Conservation (phyloP, 2,888 invertebrate genomes). For the Vanessa cardui region DNA sequence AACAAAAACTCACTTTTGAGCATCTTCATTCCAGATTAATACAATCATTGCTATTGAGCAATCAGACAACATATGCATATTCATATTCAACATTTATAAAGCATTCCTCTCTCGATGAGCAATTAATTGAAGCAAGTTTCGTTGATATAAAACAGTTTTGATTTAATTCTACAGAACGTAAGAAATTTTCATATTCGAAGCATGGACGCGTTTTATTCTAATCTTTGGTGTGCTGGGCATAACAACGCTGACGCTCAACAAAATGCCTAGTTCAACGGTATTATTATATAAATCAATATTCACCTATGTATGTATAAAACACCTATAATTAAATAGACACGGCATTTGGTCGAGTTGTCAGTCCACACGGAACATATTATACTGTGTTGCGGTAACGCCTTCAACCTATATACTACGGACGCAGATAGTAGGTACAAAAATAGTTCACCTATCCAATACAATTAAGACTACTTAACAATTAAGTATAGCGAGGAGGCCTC, state of each 20-base stretch:
- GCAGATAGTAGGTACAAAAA: constrained; percentile 79
- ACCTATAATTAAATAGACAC: constrained; percentile 40
- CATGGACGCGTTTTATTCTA: constrained; percentile 70
- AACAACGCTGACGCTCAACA: constrained; percentile 61
- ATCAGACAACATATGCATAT: constrained; percentile 53
- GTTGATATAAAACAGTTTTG: constrained; percentile 62
- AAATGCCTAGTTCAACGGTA: constrained; percentile 49
- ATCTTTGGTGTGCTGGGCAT: constrained; percentile 80
- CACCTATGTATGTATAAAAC: constrained; percentile 35
- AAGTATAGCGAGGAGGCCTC: constrained; percentile 74
- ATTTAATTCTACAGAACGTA: constrained; percentile 50
- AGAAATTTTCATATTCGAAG: constrained; percentile 55
- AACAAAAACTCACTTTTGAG: constrained; percentile 75
- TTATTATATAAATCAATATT: constrained; percentile 38
- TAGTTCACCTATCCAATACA: constrained; percentile 80
- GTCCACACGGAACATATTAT: constrained; percentile 60
- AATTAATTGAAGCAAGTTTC: constrained; percentile 58
- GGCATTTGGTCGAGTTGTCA: constrained; percentile 57
- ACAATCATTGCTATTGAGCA: constrained; percentile 70
- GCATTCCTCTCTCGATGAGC: constrained; percentile 58
- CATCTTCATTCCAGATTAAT: constrained; percentile 71
- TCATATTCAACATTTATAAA: constrained; percentile 33
- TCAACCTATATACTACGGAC: constrained; percentile 73
- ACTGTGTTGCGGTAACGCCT: constrained; percentile 74
- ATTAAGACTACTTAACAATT: constrained; percentile 82